phyloP scores from a whole-genome alignment of 2,113 vertebrate species.

The Grantiella picta region DNA sequence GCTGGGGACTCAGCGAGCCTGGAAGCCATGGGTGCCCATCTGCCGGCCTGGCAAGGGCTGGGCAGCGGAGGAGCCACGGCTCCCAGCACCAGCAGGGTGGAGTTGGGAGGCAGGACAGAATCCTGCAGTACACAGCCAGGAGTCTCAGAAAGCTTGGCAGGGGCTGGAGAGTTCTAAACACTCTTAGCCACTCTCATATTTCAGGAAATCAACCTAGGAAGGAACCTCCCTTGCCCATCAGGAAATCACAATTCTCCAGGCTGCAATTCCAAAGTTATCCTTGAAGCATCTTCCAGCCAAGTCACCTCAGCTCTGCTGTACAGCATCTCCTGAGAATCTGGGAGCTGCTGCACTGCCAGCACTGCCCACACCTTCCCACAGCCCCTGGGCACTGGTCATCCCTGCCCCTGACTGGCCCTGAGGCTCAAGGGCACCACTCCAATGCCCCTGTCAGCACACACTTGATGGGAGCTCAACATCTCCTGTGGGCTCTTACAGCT shows the following conservation, averaged over 20 bases:
- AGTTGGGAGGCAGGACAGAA: background rate
- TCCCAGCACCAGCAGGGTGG: background rate
- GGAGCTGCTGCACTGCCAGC: background rate
- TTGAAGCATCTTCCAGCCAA: background rate
- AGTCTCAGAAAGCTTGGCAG: background rate
- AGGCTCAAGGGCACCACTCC: background rate
- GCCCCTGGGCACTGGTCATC: no score
- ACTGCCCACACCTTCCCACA: background rate
- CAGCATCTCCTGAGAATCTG: background rate
- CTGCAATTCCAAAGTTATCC: background rate
- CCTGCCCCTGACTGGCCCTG: no score
- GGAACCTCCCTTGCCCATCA: background rate
- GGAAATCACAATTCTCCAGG: background rate
- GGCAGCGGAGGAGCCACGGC: background rate
- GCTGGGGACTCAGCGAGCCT: slow-evolving; percentile 1
- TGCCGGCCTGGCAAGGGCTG: background rate
- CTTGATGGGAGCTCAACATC: background rate
- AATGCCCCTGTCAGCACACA: background rate
- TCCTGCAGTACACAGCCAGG: background rate
- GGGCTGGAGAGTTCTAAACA: background rate
- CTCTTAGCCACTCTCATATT: background rate
- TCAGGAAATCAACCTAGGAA: background rate
- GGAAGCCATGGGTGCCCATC: slow-evolving; percentile 33
- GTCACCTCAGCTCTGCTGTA: accelerated
- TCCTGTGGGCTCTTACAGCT: background rate